Base-by-base conservation (phyloP, 2,797 vertebrate genomes). In the Sebastes itinus region DNA sequence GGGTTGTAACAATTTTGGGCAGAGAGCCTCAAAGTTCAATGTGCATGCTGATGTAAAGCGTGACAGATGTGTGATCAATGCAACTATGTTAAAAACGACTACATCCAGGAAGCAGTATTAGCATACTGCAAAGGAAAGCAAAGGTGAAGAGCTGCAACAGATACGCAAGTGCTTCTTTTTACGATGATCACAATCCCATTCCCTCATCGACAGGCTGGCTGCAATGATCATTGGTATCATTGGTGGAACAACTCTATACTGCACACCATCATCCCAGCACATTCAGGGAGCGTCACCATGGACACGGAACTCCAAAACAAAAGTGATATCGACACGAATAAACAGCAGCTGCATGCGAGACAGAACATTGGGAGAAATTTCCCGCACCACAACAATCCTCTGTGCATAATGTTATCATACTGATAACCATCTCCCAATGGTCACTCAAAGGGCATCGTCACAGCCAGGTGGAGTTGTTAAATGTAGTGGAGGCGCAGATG, bases 61-160 rank as follows among this genome's bases (percentile, higher is more conserved):
- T 59, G 22, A 71, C 70, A 64, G 70, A 72, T 35, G 62, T 46
- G 55, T 42, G 33, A 84, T 82, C 52, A 67, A 80, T 72, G 78
- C 66, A 49, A 4, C 35, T 2, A 30, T 23, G 32, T 52, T 65
- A 22, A 66, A 49, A 83, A 32, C 20, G 2, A 23, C 9, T 20
- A 42, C 18, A 62, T 75, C 28, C 30, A 72, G 64, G 9, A 55
- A 30, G 59, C 22, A 0, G 52, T 8, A 82, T 80, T 80, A 49
- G 69, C 16, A 81, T 79, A 63, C 56, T 79, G 75, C 27, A 55
- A 23, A 68, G 20, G 20, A 49, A 62, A 65, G 58, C 69, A 72
- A 56, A 56, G 69, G 30, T 60, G 61, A 80, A 35, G 9, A 61
- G 4, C 16, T 65, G 35, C 13, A 9, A 59, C 12, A 33, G 54